Evolutionary conservation across 2,888 invertebrate genomes (phyloP).

Genomic region (Apodemia mormo): DNA sequence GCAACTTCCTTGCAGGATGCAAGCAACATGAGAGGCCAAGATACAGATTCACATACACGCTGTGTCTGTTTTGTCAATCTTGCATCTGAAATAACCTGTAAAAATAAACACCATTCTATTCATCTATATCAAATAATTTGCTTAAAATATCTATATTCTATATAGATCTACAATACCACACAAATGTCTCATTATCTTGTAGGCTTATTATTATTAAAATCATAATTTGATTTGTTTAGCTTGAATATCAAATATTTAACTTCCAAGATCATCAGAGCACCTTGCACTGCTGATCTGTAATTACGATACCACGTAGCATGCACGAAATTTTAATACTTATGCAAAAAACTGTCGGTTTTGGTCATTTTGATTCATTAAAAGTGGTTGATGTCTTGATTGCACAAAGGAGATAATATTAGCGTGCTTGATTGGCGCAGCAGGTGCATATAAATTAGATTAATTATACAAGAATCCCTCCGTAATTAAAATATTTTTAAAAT

Average conservation of each 20-base stretch:
- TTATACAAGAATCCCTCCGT: neutral
- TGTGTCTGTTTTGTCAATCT: too few relatives aligned
- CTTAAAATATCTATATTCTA: too few relatives aligned
- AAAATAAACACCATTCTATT: too few relatives aligned
- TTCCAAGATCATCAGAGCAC: conserved; percentile 45
- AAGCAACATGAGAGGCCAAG: too few relatives aligned
- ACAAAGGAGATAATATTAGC: neutral
- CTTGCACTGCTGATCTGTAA: conserved; percentile 41
- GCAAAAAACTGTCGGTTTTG: conserved; percentile 6
- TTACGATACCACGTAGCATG: conserved; percentile 24
- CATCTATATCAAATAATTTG: too few relatives aligned
- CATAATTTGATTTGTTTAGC: neutral
- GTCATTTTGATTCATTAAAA: conserved; percentile 12
- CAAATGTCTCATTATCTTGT: too few relatives aligned
- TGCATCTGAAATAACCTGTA: too few relatives aligned
- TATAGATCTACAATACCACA: too few relatives aligned
- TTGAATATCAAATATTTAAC: conserved; percentile 31
- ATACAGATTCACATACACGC: too few relatives aligned
- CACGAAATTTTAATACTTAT: neutral
- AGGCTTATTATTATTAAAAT: neutral
- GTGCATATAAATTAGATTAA: neutral
- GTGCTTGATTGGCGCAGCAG: neutral
- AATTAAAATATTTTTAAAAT: too few relatives aligned
- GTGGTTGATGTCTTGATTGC: neutral
- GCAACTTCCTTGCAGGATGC: too few relatives aligned